A percentile compares a stretch with the other conserved stretches of the same genome.
Conservation (phyloP, 2,113 vertebrate genomes). For the Myiagra hebetior region DNA sequence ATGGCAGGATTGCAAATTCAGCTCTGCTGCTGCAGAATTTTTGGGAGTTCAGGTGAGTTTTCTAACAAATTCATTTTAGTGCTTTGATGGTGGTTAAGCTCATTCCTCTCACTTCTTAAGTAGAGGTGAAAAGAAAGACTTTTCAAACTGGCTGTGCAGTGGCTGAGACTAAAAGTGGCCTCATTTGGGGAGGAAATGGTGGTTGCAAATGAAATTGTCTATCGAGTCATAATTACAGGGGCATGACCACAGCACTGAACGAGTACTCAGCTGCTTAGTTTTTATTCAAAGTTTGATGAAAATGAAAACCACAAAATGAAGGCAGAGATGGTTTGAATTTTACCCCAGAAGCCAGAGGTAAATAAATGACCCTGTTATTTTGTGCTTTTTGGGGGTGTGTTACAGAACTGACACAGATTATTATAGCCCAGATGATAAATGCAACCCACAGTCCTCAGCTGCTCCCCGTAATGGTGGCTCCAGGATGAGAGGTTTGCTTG, state of each 20-base stretch:
- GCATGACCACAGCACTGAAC: background rate
- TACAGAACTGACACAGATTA: background rate
- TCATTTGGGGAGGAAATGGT: background rate
- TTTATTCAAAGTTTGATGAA: background rate
- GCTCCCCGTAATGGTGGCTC: accelerated
- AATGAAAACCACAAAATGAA: background rate
- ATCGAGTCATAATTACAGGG: background rate
- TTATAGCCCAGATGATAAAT: accelerated
- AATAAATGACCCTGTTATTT: background rate
- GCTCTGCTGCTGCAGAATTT: background rate
- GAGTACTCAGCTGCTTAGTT: background rate
- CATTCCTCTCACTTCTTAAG: background rate
- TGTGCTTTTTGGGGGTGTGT: background rate
- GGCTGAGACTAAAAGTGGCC: background rate
- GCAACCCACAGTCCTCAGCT: background rate
- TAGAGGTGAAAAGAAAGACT: background rate
- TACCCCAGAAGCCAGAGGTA: background rate
- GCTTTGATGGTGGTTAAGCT: background rate
- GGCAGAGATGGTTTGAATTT: background rate
- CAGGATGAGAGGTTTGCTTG: background rate
- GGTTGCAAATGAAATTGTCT: background rate
- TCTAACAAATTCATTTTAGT: accelerated
- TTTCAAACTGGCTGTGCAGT: background rate
- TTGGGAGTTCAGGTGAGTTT: background rate
- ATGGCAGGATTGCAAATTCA: background rate